These are phyloP conservation scores for Epiperipatus broadwayi DNA, from an alignment of 2,888 invertebrate genomes.

Conservation along the genomic window DNA sequence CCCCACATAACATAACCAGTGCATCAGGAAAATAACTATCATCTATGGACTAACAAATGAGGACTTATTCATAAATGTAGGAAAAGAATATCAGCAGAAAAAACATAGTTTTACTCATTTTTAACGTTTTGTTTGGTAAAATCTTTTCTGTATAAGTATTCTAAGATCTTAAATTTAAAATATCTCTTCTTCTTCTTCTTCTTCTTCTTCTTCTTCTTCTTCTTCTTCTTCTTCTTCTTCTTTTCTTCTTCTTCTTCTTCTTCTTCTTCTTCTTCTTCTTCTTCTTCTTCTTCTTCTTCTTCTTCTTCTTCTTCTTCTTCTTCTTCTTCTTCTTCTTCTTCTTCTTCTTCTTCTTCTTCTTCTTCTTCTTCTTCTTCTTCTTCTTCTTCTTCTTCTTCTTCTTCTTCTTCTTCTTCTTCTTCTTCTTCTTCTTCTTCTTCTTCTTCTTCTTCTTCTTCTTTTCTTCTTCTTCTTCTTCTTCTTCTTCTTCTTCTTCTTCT, in stretches of 20 bases:
- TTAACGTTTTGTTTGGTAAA: too few relatives aligned
- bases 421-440: slow-evolving; percentile 4
- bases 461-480: slow-evolving; percentile 4
- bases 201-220: slow-evolving; percentile 4
- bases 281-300: too few relatives aligned
- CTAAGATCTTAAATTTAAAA: too few relatives aligned
- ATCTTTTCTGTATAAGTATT: too few relatives aligned
- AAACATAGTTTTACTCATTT: too few relatives aligned
- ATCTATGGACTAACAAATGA: too few relatives aligned
- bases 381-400: background rate
- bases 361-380: slow-evolving; percentile 4
- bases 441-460: slow-evolving; percentile 4
- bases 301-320: slow-evolving; percentile 4
- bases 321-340: slow-evolving; percentile 4
- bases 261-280: too few relatives aligned
- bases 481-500: slow-evolving; percentile 4
- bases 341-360: slow-evolving; percentile 4
- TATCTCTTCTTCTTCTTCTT: slow-evolving; percentile 4
- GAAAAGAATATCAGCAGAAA: too few relatives aligned
- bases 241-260: too few relatives aligned
- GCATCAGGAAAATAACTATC: too few relatives aligned
- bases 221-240: slow-evolving; percentile 4
- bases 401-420: slow-evolving; percentile 4
- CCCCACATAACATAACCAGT: too few relatives aligned
- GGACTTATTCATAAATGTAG: too few relatives aligned